Evolutionary conservation across 30 jellyfish, hydroid and myxozoan genomes (phyloP).

Genomic region (Pseudorhiza aurosa): DNA sequence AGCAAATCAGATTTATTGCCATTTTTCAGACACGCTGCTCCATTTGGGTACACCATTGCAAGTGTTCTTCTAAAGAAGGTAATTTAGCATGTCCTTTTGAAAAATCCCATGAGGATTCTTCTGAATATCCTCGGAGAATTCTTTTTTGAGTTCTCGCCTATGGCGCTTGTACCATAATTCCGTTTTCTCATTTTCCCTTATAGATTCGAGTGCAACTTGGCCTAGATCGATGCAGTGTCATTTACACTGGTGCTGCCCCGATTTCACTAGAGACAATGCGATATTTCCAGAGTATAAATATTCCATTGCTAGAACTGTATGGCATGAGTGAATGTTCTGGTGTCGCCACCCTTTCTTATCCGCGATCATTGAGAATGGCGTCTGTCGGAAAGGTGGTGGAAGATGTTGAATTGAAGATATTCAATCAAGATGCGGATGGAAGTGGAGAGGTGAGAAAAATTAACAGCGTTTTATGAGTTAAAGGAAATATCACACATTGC

Average conservation of each 20-base stretch:
- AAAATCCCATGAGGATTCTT: too few relatives aligned
- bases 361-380: constrained; percentile 45
- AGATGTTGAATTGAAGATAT: constrained; percentile 62
- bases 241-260: constrained; percentile 94
- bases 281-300: constrained; percentile 83
- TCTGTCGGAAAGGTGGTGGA: constrained; percentile 68
- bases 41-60: constrained; percentile 49
- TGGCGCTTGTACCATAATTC: too few relatives aligned
- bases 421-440: constrained; percentile 91
- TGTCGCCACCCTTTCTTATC: constrained; percentile 63
- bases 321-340: constrained; percentile 98
- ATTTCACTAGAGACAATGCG: constrained; percentile 82
- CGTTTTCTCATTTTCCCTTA: background rate
- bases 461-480: too few relatives aligned
- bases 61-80: constrained; percentile 41
- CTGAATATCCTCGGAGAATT: too few relatives aligned
- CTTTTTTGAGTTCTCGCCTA: too few relatives aligned
- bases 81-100: too few relatives aligned
- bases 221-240: constrained; percentile 71
- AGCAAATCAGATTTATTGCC: too few relatives aligned
- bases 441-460: constrained; percentile 99
- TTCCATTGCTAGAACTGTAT: constrained; percentile 83
- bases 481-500: too few relatives aligned
- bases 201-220: constrained; percentile 85
- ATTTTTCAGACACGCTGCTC: constrained; percentile 34